Evolutionary conservation across 2,797 vertebrate species (phyloP), one percentile per base, ranked within the genome.

Genomic region (Chiroxiphia lanceolata): DNA sequence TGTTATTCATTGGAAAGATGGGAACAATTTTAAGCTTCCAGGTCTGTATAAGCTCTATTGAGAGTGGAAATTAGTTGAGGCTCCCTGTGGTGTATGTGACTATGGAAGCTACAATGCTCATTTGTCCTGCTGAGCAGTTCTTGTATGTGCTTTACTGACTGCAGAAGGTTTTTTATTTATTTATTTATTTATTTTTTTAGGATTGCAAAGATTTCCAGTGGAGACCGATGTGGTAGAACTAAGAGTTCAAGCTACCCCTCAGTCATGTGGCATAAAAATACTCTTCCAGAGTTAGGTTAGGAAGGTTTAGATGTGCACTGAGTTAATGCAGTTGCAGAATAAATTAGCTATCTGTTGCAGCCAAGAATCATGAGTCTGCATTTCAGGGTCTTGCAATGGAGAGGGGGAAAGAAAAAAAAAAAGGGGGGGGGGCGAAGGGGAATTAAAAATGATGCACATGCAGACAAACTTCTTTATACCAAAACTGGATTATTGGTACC

Each of bases 1-100:
- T 87, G 77, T 80, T 96, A 92, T 94, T 97, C 95, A 96, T 40
- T 94, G 90, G 90, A 84, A 93, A 94, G 93, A 93, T 81, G 40
- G 91, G 91, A 96, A 93, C 87, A 96, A 96, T 96, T 96, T 97
- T 95, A 96, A 96, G 94, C 95, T 96, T 94, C 94, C 95, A 97
- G 94, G 93, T 97, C 94, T 94, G 83, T 93, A 96, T 97, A 96
- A 96, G 91, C 93, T 97, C 95, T 95, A 94, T 96, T 97, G 94
- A 97, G 88, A 96, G 95, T 94, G 94, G 95, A 96, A 97, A 96
- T 97, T 97, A 97, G 95, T 94, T 96, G 94, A 83, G 95, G 83
- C 94, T 97, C 96, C 93, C 96, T n/a, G 86, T 89, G 91, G 96
- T 0, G 93, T 92, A 83, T 96, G 94, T 91, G 96, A 97, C 95